These are phyloP conservation scores for Candoia aspera DNA, from an alignment of 2,113 vertebrate species.

Conservation along the genomic window DNA sequence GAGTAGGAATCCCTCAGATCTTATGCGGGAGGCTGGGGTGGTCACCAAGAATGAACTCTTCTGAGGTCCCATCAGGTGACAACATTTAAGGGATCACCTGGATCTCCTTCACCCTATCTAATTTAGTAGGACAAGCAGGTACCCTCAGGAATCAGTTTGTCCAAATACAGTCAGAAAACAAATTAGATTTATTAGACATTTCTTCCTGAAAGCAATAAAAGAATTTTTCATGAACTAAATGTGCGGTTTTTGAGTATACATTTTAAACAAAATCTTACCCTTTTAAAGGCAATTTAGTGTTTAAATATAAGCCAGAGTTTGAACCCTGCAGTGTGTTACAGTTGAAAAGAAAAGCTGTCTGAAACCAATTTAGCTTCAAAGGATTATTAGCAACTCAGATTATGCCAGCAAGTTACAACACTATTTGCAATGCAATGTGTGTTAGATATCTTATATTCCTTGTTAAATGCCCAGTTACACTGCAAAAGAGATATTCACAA, in stretches of 20 bases:
- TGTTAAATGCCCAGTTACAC: background rate
- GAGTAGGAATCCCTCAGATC: too few relatives aligned
- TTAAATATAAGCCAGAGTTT: conserved; percentile 30
- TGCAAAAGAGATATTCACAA: conserved; percentile 13
- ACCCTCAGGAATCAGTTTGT: too few relatives aligned
- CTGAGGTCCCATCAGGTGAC: too few relatives aligned
- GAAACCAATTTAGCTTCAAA: conserved; percentile 46
- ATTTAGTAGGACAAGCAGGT: too few relatives aligned
- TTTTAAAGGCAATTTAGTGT: conserved; percentile 50
- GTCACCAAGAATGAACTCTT: too few relatives aligned
- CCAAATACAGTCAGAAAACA: too few relatives aligned
- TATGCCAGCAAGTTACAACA: background rate
- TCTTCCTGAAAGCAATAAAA: background rate
- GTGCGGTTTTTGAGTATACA: background rate
- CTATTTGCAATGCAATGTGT: conserved; percentile 30
- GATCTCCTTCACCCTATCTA: too few relatives aligned
- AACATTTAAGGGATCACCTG: too few relatives aligned
- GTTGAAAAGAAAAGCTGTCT: background rate
- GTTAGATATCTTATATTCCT: conserved; percentile 18
- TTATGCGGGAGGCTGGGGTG: too few relatives aligned
- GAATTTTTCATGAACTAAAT: background rate
- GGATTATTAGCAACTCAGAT: conserved; percentile 33
- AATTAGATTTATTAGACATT: too few relatives aligned
- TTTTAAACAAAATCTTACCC: background rate
- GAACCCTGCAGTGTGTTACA: conserved; percentile 16